Conservation (phyloP, 2,888 invertebrate genomes). For the Latrodectus hesperus region DNA sequence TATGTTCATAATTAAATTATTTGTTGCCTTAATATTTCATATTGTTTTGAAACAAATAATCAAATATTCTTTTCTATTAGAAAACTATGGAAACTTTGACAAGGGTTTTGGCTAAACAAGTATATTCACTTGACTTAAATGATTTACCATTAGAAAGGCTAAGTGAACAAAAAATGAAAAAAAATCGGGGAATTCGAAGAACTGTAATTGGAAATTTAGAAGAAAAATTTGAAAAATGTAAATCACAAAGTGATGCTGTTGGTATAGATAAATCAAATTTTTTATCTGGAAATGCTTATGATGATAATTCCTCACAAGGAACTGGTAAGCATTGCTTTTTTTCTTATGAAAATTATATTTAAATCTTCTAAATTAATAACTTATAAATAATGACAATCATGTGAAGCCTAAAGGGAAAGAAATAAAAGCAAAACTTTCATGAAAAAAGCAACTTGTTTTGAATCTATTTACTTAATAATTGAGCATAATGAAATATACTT, state of each 20-base stretch:
- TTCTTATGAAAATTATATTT: too few relatives aligned
- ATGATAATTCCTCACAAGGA: constrained; percentile 45
- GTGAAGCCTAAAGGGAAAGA: too few relatives aligned
- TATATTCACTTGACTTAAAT: constrained; percentile 93
- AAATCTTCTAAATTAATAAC: too few relatives aligned
- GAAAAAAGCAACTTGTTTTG: too few relatives aligned
- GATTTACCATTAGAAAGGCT: constrained; percentile 88
- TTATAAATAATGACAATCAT: too few relatives aligned
- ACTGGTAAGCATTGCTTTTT: constrained; percentile 2
- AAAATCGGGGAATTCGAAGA: constrained; percentile 77
- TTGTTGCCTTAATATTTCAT: neutral
- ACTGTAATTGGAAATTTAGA: constrained; percentile 47
- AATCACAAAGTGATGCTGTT: constrained; percentile 37
- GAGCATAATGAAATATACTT: too few relatives aligned
- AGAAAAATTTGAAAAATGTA: constrained; percentile 55
- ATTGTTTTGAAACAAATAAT: neutral
- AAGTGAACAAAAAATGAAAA: constrained; percentile 86
- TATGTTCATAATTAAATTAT: neutral
- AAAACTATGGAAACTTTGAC: constrained; percentile 98
- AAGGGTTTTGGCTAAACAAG: constrained; percentile 93
- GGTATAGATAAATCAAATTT: constrained; percentile 29
- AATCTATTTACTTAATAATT: too few relatives aligned
- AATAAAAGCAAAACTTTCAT: too few relatives aligned
- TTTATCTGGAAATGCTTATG: constrained; percentile 52
- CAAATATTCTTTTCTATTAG: constrained; percentile 75